Base-by-base conservation (phyloP, 1,140 invertebrate genomes). In the Ladona fulva region DNA sequence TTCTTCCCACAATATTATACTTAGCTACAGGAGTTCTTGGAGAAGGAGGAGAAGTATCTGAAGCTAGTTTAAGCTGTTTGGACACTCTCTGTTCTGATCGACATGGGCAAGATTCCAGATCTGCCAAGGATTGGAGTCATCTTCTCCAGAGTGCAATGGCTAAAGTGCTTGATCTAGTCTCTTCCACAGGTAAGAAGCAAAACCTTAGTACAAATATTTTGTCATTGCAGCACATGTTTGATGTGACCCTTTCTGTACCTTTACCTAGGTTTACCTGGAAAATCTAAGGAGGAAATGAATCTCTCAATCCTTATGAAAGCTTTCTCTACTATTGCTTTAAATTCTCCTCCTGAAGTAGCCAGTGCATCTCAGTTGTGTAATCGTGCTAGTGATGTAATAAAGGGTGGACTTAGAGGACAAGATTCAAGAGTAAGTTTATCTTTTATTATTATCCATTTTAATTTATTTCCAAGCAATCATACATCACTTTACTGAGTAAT, bases 1-100 rank as follows among this genome's bases (percentile, higher is more conserved):
- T 99, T 79, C 87, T 99, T 37, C 97, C 97, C 24, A 96, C 96
- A 0, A 88, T 98, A 37, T 86, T 99, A n/a, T 97, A 95, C 84
- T 87, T 99, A 75, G 91, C 93, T 3, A 96, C 95, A 29, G 95
- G 95, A 79, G 92, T 98, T 6, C 88, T 99, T 24, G 90, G 91
- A 80, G 95, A 97, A 90, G 81, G 86, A 85, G 10, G 85, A 88
- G 37, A 89, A 89, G 75, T 87, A 82, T 16, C 24, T 75, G n/a
- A 75, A 16, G 24, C 24, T 42, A 79, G 84, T 89, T 74, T 85
- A 90, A 25, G 85, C 92, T 80, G 87, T 89, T 83, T 89, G 90
- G 77, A 90, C 91, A 8, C 85, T 95, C n/a, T 91, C 92, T 79
- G 90, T 89, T 80, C 87, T 95, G 42, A 90, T 89, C 82, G 87